Conservation (phyloP, 2,113 vertebrate species). For the Lepus europaeus region DNA sequence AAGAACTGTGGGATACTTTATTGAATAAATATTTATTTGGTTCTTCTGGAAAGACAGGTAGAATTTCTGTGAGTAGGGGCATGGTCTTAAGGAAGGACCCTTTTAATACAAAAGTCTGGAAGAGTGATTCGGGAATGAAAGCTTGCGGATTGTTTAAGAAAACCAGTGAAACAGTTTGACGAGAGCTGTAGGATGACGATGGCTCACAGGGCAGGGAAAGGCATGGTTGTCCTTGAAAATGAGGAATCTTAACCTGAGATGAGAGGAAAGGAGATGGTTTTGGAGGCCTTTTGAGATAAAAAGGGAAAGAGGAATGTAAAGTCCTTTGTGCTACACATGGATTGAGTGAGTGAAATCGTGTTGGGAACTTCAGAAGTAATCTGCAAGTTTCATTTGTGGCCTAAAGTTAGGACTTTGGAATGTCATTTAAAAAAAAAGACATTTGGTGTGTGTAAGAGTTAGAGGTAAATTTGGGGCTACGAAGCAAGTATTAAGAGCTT, state of each 20-base stretch:
- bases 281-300: neutral
- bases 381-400: neutral
- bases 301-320: neutral
- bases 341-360: neutral
- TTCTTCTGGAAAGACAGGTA: constrained; percentile 19
- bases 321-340: neutral
- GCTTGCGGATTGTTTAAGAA: neutral
- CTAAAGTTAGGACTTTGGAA: neutral
- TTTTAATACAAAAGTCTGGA: neutral
- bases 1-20: neutral
- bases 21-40: neutral
- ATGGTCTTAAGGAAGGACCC: neutral
- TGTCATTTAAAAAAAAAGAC: neutral
- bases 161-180: neutral
- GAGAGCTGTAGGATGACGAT: neutral
- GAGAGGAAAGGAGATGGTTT: neutral
- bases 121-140: neutral
- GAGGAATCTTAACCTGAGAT: neutral
- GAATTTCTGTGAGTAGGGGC: constrained; percentile 5
- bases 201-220: neutral
- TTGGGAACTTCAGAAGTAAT: neutral
- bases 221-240: neutral
- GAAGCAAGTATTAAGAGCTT: neutral
- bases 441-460: neutral
- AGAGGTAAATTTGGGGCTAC: neutral